phyloP scores from a whole-genome alignment of 2,888 invertebrate genomes.

The Rhogogaster chlorosoma region DNA sequence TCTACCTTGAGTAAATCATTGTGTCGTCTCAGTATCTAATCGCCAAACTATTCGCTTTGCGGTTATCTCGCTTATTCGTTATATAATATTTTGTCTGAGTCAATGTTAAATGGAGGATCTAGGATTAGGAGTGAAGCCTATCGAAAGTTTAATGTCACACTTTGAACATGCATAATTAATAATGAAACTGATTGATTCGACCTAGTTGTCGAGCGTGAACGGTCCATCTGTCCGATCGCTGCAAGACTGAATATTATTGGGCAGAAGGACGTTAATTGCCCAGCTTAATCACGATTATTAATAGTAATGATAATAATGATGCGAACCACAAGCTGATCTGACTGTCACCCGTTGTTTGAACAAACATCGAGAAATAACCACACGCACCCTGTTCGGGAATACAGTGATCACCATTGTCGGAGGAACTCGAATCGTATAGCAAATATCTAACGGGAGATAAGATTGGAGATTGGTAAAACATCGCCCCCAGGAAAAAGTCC shows the following conservation, averaged over 20 bases:
- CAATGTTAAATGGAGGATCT: background rate
- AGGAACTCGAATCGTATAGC: background rate
- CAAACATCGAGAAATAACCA: background rate
- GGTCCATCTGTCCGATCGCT: constrained; percentile 3
- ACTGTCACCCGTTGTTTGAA: background rate
- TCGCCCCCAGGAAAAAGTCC: background rate
- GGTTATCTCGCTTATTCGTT: background rate
- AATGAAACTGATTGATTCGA: constrained; percentile 37
- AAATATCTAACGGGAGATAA: background rate
- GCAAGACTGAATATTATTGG: background rate
- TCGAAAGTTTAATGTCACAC: background rate
- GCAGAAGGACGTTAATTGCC: constrained; percentile 3
- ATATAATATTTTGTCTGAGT: background rate
- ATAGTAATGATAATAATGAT: constrained; percentile 12
- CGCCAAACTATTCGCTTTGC: background rate
- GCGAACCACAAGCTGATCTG: background rate
- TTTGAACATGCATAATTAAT: constrained; percentile 20
- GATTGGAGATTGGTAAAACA: background rate
- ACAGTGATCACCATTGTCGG: constrained; percentile 15
- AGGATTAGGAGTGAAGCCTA: background rate
- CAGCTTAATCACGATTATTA: constrained; percentile 14
- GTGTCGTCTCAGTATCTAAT: background rate
- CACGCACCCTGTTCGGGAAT: background rate
- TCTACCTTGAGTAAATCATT: background rate
- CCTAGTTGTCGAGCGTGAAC: constrained; percentile 17